These are phyloP conservation scores for Daboia siamensis DNA, from an alignment of 2,113 vertebrate species.

Conservation along the genomic window DNA sequence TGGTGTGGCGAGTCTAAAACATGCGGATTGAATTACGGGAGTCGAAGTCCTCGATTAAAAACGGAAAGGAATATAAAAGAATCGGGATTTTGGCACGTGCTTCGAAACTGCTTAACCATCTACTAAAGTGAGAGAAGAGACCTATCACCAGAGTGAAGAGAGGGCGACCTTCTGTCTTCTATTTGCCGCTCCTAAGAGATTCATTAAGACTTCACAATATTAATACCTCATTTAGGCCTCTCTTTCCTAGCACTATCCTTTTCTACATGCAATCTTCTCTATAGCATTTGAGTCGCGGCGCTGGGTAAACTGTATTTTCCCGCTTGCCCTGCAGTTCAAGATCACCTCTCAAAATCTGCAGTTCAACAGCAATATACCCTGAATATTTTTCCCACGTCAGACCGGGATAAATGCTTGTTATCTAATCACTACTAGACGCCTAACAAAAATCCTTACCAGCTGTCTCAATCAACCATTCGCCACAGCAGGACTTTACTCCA, in stretches of 20 bases:
- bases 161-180: not conserved
- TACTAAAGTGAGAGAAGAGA: not conserved
- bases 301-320: not conserved
- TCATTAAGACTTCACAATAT: too few species aligned
- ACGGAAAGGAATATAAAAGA: not conserved
- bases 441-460: constrained; percentile 34
- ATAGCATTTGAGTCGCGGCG: not conserved
- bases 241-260: not conserved
- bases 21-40: not conserved
- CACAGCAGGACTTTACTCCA: constrained; percentile 16
- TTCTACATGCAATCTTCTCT: not conserved
- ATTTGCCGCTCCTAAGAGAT: not conserved
- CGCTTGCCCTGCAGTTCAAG: not conserved
- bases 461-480: not conserved
- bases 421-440: not conserved
- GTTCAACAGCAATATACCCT: not conserved
- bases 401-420: too few species aligned
- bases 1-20: not conserved
- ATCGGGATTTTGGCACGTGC: not conserved
- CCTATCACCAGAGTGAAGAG: not conserved
- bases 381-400: not conserved
- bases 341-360: not conserved
- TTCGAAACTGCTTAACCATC: not conserved
- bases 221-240: not conserved
- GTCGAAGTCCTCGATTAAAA: not conserved